phyloP scores from a whole-genome alignment of 2,113 vertebrate species.

The Siphamia tubifer region DNA sequence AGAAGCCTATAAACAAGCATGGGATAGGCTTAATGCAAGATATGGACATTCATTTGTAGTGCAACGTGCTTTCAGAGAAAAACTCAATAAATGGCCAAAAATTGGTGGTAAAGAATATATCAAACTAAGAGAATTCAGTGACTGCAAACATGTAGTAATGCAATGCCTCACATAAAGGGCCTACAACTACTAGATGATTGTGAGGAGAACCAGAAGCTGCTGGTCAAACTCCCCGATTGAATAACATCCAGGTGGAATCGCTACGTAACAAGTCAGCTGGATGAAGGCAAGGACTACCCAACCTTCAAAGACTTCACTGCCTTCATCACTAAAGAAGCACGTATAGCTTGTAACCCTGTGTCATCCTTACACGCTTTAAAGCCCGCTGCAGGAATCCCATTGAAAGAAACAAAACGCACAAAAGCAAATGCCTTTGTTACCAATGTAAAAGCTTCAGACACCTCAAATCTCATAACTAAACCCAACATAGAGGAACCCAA shows the following conservation, averaged over 20 bases:
- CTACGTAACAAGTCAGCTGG: not conserved
- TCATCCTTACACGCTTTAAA: not conserved
- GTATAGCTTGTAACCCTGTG: not conserved
- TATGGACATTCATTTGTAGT: constrained; percentile 8
- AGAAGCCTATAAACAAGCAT: constrained; percentile 12
- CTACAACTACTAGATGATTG: not conserved
- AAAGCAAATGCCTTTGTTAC: no score
- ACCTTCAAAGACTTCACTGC: not conserved
- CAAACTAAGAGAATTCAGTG: not conserved
- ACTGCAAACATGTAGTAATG: not conserved
- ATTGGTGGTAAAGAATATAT: not conserved
- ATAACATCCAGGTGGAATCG: not conserved
- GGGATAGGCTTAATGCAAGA: not conserved
- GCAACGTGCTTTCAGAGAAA: constrained; percentile 24
- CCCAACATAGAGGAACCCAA: no score
- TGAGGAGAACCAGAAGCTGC: not conserved
- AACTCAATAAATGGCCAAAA: constrained; percentile 2
- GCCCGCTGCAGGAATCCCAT: not conserved
- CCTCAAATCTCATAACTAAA: no score
- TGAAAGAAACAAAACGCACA: no score
- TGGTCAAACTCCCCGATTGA: not conserved
- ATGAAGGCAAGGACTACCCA: not conserved
- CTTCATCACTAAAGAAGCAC: not conserved
- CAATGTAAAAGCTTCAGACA: no score
- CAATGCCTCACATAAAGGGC: not conserved